Evolutionary conservation across 2,113 vertebrate species (phyloP), one percentile per base, ranked within the genome.

Genomic region (Calonectris borealis): DNA sequence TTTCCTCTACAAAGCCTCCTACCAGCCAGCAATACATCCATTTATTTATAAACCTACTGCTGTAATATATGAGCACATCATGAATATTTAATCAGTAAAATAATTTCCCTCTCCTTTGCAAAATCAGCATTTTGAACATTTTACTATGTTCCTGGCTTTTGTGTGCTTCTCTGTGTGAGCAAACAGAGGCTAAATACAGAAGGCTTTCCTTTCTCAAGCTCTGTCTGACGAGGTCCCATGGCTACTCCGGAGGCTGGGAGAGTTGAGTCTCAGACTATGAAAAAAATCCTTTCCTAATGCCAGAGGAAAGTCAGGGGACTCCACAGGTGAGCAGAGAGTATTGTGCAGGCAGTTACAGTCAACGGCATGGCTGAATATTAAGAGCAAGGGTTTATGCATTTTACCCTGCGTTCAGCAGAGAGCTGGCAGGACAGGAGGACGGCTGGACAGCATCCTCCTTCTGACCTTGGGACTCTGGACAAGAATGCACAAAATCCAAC

Each of bases 11-110:
- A 80, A 70, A 84, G 34, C 21, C 32, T 61, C 36, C 54, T 84
- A 83, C 24, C 34, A 80, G 34, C 16, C 58, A 79, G 38, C 18
- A 78, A 49, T 34, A 71, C 19, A 77, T 32, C 25, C 34, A 46
- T 14, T 20, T 19, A 77, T 42, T 92, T 88, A 77, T 68, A 88
- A 91, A 79, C 25, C 19, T 32, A 58, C 22, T 69, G 16, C 40
- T 86, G 49, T 65, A 70, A 76, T 24, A 70, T 16, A 52, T 0
- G 22, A 88, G 40, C 0, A 2, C 31, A 69, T 29, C 0, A 15
- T 46, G 76, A 94, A 49, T 83, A 86, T 51, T 91, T 83, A 72
- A 78, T 65, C 4, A 9, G 49, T 21, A 65, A 94, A 93, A 70
- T 40, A 48, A 72, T 87, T 83, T 92, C n/a, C 34, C 27, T 49